A percentile compares a stretch with the other conserved stretches of the same genome.
Evolutionary conservation across 2,888 invertebrate genomes (phyloP).

Genomic region (Lycaena phlaeas): DNA sequence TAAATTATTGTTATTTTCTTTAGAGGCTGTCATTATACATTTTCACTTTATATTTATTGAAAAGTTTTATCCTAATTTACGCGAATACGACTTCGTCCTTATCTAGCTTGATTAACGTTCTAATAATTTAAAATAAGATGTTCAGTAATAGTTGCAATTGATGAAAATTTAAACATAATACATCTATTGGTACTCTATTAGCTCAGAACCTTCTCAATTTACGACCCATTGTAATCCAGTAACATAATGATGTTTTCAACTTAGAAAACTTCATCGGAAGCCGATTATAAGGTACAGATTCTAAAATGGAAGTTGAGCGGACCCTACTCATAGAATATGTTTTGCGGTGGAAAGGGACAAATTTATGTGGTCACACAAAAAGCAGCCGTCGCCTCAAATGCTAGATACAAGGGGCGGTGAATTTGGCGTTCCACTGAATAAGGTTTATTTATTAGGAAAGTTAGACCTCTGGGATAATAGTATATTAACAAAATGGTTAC

Average conservation of each 20-base stretch:
- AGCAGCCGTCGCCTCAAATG: constrained; percentile 42
- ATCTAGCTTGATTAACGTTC: no score
- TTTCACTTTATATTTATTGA: no score
- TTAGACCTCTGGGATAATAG: constrained; percentile 48
- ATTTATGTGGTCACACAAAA: constrained; percentile 60
- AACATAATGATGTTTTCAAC: background rate
- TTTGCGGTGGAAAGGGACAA: constrained; percentile 47
- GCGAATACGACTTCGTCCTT: no score
- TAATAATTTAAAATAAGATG: no score
- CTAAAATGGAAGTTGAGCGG: constrained; percentile 37
- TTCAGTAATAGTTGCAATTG: no score
- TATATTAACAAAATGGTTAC: constrained; percentile 44
- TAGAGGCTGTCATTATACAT: no score
- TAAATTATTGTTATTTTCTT: no score
- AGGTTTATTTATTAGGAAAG: constrained; percentile 68
- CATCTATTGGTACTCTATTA: no score
- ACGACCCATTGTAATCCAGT: background rate
- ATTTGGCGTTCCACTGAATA: constrained; percentile 61
- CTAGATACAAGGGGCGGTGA: constrained; percentile 53
- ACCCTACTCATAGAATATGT: constrained; percentile 63
- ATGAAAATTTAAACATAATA: no score
- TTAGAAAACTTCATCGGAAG: constrained; percentile 45
- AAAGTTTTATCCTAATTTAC: no score
- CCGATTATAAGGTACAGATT: constrained; percentile 61
- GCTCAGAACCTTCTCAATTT: no score